Conservation (phyloP, 53 echinoderm and acorn worm species). For the Astropecten irregularis region DNA sequence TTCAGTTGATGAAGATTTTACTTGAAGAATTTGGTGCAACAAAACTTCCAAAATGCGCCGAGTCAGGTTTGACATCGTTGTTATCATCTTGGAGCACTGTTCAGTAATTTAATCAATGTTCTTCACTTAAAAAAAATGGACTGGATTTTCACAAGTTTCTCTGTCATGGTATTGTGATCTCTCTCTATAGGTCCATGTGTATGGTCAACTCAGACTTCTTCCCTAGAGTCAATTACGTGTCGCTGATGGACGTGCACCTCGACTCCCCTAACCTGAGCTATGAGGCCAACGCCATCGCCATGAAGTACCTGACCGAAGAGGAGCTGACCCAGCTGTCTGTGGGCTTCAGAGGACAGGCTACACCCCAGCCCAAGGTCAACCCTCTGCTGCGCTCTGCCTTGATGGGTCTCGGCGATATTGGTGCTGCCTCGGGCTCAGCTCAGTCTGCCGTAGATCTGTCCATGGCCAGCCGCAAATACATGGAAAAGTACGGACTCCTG, state of each 20-base stretch:
- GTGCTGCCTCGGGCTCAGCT: conserved; percentile 10
- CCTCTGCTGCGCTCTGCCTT: conserved; percentile 74
- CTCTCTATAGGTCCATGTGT: conserved; percentile 63
- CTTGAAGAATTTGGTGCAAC: no score
- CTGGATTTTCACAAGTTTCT: no score
- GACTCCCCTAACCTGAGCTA: conserved; percentile 83
- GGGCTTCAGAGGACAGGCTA: conserved; percentile 59
- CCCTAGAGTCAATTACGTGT: conserved; percentile 90
- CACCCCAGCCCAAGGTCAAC: conserved; percentile 58
- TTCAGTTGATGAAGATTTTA: no score
- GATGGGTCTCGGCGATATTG: conserved; percentile 49
- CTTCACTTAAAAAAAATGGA: no score
- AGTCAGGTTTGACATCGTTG: no score
- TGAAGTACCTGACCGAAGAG: conserved; percentile 95
- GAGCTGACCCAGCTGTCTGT: conserved; percentile 85
- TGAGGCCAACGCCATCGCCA: conserved; percentile 97
- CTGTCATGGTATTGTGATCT: conserved; percentile 82
- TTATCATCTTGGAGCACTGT: no score
- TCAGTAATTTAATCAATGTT: no score
- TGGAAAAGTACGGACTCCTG: conserved; percentile 88
- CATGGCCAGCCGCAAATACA: conserved; percentile 86
- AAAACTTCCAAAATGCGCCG: no score
- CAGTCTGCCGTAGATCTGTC: conserved; percentile 81
- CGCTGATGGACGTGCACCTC: conserved; percentile 80
- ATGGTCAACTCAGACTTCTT: conserved; percentile 73